A percentile compares a stretch with the other conserved stretches of the same genome.
Evolutionary conservation across 2,797 vertebrate genomes (phyloP).

Genomic region (Anguilla pacifica): DNA sequence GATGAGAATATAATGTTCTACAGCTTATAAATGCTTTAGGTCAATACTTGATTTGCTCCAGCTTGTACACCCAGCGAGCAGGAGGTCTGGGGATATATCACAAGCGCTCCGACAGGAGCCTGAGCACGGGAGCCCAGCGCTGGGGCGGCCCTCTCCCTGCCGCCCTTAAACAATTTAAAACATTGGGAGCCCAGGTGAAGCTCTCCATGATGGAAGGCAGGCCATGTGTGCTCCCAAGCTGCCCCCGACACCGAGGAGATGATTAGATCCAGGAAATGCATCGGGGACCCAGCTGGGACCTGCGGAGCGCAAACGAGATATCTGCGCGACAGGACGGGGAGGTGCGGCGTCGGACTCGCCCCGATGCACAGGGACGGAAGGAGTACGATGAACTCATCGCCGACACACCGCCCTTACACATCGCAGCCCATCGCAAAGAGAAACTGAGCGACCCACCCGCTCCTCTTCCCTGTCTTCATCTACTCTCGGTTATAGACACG

Average conservation of each 20-base stretch:
- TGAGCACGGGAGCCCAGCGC: conserved; percentile 58
- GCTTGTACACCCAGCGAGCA: conserved; percentile 85
- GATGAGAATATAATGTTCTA: conserved; percentile 96
- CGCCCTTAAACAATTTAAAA: conserved; percentile 58
- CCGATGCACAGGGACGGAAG: conserved; percentile 47
- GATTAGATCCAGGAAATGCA: conserved; percentile 83
- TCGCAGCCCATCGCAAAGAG: conserved; percentile 43
- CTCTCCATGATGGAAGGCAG: conserved; percentile 71
- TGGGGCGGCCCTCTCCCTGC: conserved; percentile 49
- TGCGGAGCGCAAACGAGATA: conserved; percentile 74
- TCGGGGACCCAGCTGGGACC: conserved; percentile 74
- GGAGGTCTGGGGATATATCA: conserved; percentile 87
- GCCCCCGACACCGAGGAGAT: conserved; percentile 60
- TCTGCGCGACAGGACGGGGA: conserved; percentile 69
- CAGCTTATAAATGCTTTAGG: conserved; percentile 92
- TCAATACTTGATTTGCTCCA: conserved; percentile 94
- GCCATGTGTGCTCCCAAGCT: conserved; percentile 66
- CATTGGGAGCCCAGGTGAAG: conserved; percentile 73
- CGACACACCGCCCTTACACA: conserved; percentile 39
- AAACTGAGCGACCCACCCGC: conserved; percentile 16
- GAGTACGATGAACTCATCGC: conserved; percentile 67
- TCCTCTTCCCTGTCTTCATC: conserved; percentile 21
- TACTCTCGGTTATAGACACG: not conserved
- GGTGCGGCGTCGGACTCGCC: conserved; percentile 52
- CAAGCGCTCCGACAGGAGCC: conserved; percentile 61